phyloP scores from a whole-genome alignment of 2,888 invertebrate genomes.

The Octonoba sinensis region DNA sequence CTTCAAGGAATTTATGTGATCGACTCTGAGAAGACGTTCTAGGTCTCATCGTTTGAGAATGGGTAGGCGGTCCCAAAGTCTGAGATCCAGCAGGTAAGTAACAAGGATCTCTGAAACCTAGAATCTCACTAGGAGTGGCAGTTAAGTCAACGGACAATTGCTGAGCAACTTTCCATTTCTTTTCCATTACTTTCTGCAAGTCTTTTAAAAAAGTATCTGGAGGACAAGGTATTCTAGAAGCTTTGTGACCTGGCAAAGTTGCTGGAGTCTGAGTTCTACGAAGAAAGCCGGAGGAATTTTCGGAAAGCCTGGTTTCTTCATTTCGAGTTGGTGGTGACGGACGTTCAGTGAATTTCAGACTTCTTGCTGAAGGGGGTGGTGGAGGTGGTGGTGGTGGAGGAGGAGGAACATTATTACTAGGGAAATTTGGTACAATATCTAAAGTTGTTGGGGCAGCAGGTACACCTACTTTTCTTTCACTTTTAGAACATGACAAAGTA shows the following conservation, averaged over 20 bases:
- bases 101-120: conserved; percentile 80
- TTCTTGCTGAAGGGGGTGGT: conserved; percentile 38
- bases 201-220: conserved; percentile 85
- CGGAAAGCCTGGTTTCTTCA: conserved; percentile 80
- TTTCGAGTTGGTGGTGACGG: conserved; percentile 80
- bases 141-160: conserved; percentile 89
- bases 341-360: conserved; percentile 34
- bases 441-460: conserved; percentile 46
- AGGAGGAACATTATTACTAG: conserved; percentile 21
- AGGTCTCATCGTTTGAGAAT: conserved; percentile 39
- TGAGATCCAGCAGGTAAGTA: conserved; percentile 61
- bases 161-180: conserved; percentile 89
- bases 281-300: conserved; percentile 24
- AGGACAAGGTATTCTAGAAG: conserved; percentile 67
- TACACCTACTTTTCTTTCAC: conserved; percentile 40
- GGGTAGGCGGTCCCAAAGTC: conserved; percentile 41
- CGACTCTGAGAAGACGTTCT: conserved; percentile 32
- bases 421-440: conserved; percentile 44
- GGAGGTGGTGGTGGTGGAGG: conserved; percentile 62
- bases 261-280: conserved; percentile 48
- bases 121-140: conserved; percentile 91
- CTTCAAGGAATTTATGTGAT: conserved; percentile 37
- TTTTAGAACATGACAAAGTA: conserved; percentile 10
- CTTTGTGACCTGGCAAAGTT: conserved; percentile 79
- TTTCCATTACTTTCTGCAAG: conserved; percentile 90